Percentiles rank a stretch among this genome's conserved stretches.
These are phyloP conservation scores for Drosophila rubida DNA, from an alignment of 2,888 invertebrate species.

Conservation along the genomic window DNA sequence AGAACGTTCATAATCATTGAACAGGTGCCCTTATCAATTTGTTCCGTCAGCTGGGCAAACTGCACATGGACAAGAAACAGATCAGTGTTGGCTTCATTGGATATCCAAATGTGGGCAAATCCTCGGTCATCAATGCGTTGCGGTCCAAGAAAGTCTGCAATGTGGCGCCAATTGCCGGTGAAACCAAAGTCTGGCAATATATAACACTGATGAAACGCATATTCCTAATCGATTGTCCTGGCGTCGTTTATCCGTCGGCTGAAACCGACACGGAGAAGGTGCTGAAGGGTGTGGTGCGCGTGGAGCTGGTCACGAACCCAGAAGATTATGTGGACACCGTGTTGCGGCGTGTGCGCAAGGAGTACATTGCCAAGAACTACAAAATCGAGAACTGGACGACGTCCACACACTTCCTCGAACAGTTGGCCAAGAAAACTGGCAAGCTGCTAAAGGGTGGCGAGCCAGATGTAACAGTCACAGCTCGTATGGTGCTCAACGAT, in stretches of 20 bases:
- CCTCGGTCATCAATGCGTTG: constrained; percentile 98
- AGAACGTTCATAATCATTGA: not conserved
- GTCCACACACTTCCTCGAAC: constrained; percentile 95
- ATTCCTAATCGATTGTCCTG: constrained; percentile 99
- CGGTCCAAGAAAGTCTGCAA: constrained; percentile 99
- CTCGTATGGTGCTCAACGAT: constrained; percentile 98
- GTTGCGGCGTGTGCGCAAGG: constrained; percentile 93
- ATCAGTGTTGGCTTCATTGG: constrained; percentile 99
- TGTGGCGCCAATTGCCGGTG: constrained; percentile 99
- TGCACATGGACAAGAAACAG: constrained; percentile 98
- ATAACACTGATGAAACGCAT: constrained; percentile 98
- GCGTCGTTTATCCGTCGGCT: constrained; percentile 98
- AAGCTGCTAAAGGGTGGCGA: constrained; percentile 98
- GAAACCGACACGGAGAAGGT: constrained; percentile 98
- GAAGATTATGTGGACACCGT: constrained; percentile 97
- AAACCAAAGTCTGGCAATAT: constrained; percentile 99
- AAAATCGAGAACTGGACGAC: constrained; percentile 93
- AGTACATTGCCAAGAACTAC: constrained; percentile 96
- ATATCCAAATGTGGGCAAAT: constrained; percentile 99
- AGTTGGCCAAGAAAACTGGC: constrained; percentile 93
- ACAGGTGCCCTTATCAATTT: constrained; percentile 95
- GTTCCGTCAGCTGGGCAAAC: constrained; percentile 96
- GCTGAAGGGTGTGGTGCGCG: constrained; percentile 98
- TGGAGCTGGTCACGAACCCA: constrained; percentile 96
- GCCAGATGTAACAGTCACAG: constrained; percentile 94